Evolutionary conservation across 2,113 vertebrate genomes (phyloP).

Genomic region (Sarotherodon lohbergeri): DNA sequence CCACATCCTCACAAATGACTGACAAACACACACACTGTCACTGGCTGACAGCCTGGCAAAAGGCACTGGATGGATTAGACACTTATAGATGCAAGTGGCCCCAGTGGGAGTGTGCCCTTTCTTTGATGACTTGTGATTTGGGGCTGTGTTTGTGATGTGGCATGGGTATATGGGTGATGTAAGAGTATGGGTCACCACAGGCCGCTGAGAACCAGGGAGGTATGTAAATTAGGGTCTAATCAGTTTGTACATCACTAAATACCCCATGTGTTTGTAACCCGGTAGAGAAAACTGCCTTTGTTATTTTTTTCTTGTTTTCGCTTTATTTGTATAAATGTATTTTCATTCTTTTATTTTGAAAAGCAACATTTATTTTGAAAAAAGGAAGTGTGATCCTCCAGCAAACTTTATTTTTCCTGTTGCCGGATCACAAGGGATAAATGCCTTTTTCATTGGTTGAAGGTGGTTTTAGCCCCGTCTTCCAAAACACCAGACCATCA

Average conservation of each 20-base stretch:
- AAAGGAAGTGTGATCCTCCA: too few relatives aligned
- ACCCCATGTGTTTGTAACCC: neutral
- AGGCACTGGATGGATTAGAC: neutral
- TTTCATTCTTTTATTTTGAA: neutral
- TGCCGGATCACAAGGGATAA: too few relatives aligned
- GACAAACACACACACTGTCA: neutral
- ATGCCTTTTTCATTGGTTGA: too few relatives aligned
- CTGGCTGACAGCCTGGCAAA: neutral
- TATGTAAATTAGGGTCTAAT: neutral
- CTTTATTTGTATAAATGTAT: fast-evolving
- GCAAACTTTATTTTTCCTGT: too few relatives aligned
- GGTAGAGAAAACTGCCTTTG: neutral
- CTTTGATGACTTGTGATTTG: neutral
- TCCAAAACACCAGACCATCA: too few relatives aligned
- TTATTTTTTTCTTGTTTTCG: neutral
- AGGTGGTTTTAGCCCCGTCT: too few relatives aligned
- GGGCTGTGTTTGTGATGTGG: neutral
- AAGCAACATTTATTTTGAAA: too few relatives aligned
- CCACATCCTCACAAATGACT: neutral
- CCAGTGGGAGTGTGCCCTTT: neutral
- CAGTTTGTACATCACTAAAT: neutral
- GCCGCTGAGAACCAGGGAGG: neutral
- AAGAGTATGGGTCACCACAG: neutral
- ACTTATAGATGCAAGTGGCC: neutral
- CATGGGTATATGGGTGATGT: neutral